Base-by-base conservation (phyloP, 2,888 invertebrate genomes). In the Neria commutata region DNA sequence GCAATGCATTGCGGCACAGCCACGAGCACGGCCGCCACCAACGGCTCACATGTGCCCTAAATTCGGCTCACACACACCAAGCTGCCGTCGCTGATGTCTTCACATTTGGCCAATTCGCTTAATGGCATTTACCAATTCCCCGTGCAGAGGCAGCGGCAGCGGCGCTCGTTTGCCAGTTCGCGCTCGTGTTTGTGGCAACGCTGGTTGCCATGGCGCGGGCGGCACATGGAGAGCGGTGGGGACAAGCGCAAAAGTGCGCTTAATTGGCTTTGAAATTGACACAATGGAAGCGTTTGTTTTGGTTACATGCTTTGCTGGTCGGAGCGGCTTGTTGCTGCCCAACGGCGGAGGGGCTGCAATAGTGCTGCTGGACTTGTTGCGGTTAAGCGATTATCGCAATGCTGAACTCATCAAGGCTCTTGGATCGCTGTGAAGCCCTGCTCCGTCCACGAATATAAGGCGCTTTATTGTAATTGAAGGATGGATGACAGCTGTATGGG, bases 51-150 rank as follows among this genome's bases (percentile, higher is more conserved):
- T 46, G 46, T 46, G 46, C 46, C 21, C 37, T 37, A 37, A 37
- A 37, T 37, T 37, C 37, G n/a, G 46, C 46, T 19, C 46, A 4
- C 6, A 11, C 14, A n/a, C 10, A 37, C n/a, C 19, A 16, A 17
- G 16, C 16, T 8, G 42, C 10, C 52, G 19, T 21, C 26, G 25
- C 23, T 45, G 56, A 49, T 53, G 52, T 60, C 56, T 56, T 60
- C 56, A 56, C 60, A 53, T 60, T 60, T 60, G 56, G 60, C 60
- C 60, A 56, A 56, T 52, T 56, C 56, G 19, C 26, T 26, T 53
- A 55, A 52, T 51, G 46, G 46, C 25, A 19, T 24, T 49, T 33
- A 49, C 49, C 49, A 33, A 49, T 49, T 19, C 33, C 19, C 24
- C 46, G 21, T 14, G 11, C n/a, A n/a, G n/a, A n/a, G n/a, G n/a